Evolutionary conservation across 1,140 invertebrate species (phyloP).

Genomic region (Alviniconcha marisindica): DNA sequence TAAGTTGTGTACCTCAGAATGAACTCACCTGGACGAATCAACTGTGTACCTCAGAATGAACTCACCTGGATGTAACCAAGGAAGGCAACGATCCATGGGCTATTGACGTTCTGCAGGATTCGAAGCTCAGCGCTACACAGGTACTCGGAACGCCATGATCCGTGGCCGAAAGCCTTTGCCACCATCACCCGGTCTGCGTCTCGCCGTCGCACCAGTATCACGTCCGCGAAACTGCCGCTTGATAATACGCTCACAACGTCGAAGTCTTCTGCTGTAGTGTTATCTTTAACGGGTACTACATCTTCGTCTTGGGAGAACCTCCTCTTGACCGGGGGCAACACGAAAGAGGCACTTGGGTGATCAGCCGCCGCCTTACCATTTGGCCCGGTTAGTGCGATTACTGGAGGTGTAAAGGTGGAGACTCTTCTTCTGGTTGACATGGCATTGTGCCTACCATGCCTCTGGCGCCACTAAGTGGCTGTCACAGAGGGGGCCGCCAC

Average conservation of each 20-base stretch:
- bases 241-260: not conserved
- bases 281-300: not conserved
- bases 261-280: not conserved
- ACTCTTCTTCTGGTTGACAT: not conserved
- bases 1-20: too few species aligned
- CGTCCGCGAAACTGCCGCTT: constrained; percentile 2
- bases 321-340: not conserved
- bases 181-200: not conserved
- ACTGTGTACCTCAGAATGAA: too few species aligned
- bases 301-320: not conserved
- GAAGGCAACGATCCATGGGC: constrained; percentile 1
- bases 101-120: not conserved
- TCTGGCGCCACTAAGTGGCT: not conserved
- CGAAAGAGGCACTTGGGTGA: not conserved
- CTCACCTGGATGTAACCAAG: not conserved
- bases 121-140: constrained; percentile 18
- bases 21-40: too few species aligned
- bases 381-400: not conserved
- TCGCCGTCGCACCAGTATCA: not conserved
- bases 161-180: constrained; percentile 12
- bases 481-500: not conserved
- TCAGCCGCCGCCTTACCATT: not conserved
- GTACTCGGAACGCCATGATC: constrained; percentile 18
- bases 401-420: not conserved
- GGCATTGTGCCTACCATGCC: not conserved